Evolutionary conservation across 2,888 invertebrate genomes (phyloP), one percentile per base, ranked within the genome.

Genomic region (Synergus laeviventris): DNA sequence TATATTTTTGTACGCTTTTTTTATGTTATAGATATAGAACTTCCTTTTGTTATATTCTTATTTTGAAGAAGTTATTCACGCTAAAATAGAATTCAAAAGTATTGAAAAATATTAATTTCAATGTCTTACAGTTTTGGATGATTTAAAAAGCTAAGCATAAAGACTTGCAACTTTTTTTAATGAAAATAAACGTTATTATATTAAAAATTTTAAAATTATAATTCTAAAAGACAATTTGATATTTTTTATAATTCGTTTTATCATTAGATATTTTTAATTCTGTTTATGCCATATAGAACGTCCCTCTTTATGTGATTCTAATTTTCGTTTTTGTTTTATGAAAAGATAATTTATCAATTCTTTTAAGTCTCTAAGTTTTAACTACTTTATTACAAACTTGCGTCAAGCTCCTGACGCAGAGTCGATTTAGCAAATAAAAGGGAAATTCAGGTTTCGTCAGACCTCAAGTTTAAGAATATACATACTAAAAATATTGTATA

Each of bases 361-460:
- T 45, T 45, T 70, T 70, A 16, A 16, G n/a, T 31, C 16, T 31
- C 14, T 8, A 21, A 24, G 3, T 45, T 42, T 64, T 18, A 39
- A 64, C 12, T 39, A 14, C 39, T 38, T 39, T 39, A 18, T 66
- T 42, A 18, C 42, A 49, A 56, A 9, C 56, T 56, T 56, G 70
- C 70, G 45, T 70, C 70, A 70, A 31, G 49, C 70, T 70, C 70
- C 70, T 49, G 45, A 31, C n/a, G 49, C 70, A 70, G 31, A 70
- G 36, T 49, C 70, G 49, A 49, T 31, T 70, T 85, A 85, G 86
- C 80, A 85, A 82, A 79, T 85, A 86, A 85, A 78, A 84, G 78
- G 84, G 85, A 84, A 87, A 90, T 89, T 90, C 90, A 90, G 90
- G 90, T 89, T 89, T 88, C 85, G 86, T 87, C 88, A 89, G 89